Evolutionary conservation across 2,113 vertebrate genomes (phyloP).

Genomic region (Tetraodon nigroviridis): DNA sequence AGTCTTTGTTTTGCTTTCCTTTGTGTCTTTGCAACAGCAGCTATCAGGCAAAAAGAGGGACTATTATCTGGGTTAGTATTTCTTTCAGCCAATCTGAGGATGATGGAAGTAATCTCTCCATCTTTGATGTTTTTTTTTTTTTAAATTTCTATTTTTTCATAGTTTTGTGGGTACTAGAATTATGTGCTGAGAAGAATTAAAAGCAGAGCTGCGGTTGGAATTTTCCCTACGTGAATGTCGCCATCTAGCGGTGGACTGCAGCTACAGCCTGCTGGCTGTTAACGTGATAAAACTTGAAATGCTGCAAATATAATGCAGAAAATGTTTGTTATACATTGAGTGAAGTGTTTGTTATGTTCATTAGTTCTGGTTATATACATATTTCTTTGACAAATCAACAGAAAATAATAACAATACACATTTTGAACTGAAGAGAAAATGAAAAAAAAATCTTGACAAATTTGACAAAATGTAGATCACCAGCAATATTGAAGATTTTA

Average conservation of each 20-base stretch:
- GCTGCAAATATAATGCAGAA: no score
- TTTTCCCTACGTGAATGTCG: slow-evolving; percentile 25
- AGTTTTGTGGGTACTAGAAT: slow-evolving; percentile 24
- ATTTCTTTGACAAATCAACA: no score
- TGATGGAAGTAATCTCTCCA: slow-evolving; percentile 45
- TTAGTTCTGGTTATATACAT: no score
- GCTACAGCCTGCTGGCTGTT: not conserved
- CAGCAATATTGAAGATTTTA: not conserved
- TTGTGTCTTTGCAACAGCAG: slow-evolving; percentile 25
- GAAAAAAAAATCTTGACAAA: not conserved
- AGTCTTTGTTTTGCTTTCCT: slow-evolving; percentile 12
- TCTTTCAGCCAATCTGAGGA: slow-evolving; percentile 38
- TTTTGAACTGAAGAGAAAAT: not conserved
- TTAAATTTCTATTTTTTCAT: slow-evolving; percentile 46
- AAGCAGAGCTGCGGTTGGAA: slow-evolving; percentile 18
- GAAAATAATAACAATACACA: not conserved
- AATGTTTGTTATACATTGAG: no score
- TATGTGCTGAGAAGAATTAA: slow-evolving; percentile 30
- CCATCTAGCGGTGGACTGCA: slow-evolving; percentile 56
- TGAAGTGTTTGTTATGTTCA: no score
- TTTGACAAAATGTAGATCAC: not conserved
- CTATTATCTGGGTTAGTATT: slow-evolving; percentile 46
- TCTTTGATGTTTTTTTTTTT: slow-evolving; percentile 46
- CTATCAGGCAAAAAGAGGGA: slow-evolving; percentile 34
- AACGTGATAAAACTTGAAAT: no score